Base-by-base conservation (phyloP, 2,888 invertebrate species). In the Temnothorax unifasciatus region DNA sequence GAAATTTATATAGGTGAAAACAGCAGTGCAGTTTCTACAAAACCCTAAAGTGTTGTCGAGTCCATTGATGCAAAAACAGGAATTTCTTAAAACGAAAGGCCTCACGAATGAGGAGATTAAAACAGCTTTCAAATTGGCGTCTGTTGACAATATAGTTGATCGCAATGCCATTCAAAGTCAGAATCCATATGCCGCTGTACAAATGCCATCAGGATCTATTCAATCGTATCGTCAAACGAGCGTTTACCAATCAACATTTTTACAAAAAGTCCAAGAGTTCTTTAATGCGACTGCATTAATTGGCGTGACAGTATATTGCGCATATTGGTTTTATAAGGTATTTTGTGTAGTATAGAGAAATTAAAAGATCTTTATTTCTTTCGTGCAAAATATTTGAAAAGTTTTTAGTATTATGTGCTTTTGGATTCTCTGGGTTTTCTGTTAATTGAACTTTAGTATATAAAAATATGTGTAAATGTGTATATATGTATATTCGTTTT, bases 321-420 rank as follows among this genome's bases (percentile, higher is more conserved):
- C 97, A 82, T 98, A 97, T 93, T 96, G 97, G 95, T 96, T 98
- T 94, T 98, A 98, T 95, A 97, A 98, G 97, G 98, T 98, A 90
- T 34, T 54, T 29, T 68, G 3, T 25, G 4, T 21, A 21, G 13
- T 54, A 11, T 13, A n/a, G 34, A 71, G 21, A 47, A 54, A 25
- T 74, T 61, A 0, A 59, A 9, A 50, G 4, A 38, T 15, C 50
- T 41, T 47, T 44, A 21, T 41, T 25, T 15, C 8, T 41, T 18
- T 50, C 29, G 0, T 41, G 9, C 41, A 54, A 66, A 15, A 66
- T n/a, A n/a, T 52, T 41, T 57, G 0, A 25, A 41, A 52, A 41
- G 2, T 15, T 44, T 52, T 54, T 71, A 34, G 11, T 21, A 54
- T 6, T 47, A n/a, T 34, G 6, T 15, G 9, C 0, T 47, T 57